Conservation (phyloP, 2,888 invertebrate genomes). For the Eurytoma californica region DNA sequence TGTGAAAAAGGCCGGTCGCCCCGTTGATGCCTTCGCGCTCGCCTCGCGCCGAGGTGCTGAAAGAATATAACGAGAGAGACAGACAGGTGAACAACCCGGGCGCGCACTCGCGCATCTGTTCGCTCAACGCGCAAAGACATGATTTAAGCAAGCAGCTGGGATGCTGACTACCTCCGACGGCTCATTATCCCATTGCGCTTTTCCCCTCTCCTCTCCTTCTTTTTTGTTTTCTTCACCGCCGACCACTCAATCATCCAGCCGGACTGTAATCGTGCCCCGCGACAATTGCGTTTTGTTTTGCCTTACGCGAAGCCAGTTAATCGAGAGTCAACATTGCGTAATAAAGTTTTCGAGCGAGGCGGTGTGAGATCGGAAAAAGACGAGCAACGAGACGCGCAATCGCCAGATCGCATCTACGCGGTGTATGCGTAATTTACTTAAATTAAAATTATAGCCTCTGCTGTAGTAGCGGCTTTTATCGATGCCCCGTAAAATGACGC, state of each 20-base stretch:
- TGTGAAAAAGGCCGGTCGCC: too few species aligned
- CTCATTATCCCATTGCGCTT: conserved; percentile 25
- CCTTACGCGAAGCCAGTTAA: neutral
- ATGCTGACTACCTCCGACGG: conserved; percentile 4
- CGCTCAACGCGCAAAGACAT: neutral
- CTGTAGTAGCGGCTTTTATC: conserved; percentile 27
- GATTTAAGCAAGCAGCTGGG: conserved; percentile 16
- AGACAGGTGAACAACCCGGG: conserved; percentile 1
- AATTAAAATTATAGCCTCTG: conserved; percentile 45
- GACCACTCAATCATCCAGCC: neutral
- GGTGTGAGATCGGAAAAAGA: neutral
- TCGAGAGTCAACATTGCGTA: conserved; percentile 21
- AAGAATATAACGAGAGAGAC: conserved; percentile 18
- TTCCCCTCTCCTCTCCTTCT: too few species aligned
- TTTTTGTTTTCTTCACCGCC: neutral
- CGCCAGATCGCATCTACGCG: conserved; percentile 31
- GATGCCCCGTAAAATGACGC: conserved; percentile 29
- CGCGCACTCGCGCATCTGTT: neutral
- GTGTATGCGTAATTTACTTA: conserved; percentile 28
- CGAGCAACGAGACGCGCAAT: conserved; percentile 23
- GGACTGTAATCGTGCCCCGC: neutral
- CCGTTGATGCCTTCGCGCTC: too few species aligned
- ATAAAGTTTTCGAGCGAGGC: conserved; percentile 10
- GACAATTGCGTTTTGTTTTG: neutral
- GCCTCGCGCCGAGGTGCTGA: conserved; percentile 2